Conservation (phyloP, 2,113 vertebrate genomes). For the Arenaria interpres region DNA sequence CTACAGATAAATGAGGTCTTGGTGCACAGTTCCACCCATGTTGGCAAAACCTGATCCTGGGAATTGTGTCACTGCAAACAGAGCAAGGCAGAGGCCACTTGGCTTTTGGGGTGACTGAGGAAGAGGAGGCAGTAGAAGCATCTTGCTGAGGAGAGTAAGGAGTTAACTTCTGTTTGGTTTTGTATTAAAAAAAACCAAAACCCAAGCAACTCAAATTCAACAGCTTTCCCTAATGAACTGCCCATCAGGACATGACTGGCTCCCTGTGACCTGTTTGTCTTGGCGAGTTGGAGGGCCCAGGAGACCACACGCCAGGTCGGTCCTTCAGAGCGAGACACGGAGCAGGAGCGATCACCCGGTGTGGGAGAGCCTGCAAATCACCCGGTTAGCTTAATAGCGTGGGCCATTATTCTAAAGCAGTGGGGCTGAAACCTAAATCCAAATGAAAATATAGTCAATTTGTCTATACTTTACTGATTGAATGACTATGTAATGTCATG, state of each 20-base stretch:
- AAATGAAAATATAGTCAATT: conserved; percentile 66
- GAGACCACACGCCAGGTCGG: conserved; percentile 47
- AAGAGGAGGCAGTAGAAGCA: neutral
- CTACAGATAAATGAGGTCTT: neutral
- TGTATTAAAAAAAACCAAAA: neutral
- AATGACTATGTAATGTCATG: conserved; percentile 67
- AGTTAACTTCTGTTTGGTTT: conserved; percentile 31
- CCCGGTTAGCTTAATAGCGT: conserved; percentile 56
- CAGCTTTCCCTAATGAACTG: conserved; percentile 64
- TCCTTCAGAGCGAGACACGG: neutral
- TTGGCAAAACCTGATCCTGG: neutral
- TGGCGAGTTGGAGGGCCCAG: conserved; percentile 13
- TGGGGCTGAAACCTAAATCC: conserved; percentile 72
- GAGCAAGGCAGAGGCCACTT: neutral
- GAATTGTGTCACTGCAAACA: neutral
- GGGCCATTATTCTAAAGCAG: conserved; percentile 76
- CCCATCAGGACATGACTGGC: neutral
- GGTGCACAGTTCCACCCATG: neutral
- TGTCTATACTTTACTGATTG: conserved; percentile 74
- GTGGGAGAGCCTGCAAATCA: conserved; percentile 65
- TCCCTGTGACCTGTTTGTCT: conserved; percentile 7
- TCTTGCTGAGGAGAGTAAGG: neutral
- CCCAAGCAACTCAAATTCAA: neutral
- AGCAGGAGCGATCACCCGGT: neutral
- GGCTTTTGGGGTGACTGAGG: neutral